Percentiles rank a stretch among this genome's conserved stretches.
phyloP scores from a whole-genome alignment of 2,797 vertebrate genomes.

The Prionace glauca region DNA sequence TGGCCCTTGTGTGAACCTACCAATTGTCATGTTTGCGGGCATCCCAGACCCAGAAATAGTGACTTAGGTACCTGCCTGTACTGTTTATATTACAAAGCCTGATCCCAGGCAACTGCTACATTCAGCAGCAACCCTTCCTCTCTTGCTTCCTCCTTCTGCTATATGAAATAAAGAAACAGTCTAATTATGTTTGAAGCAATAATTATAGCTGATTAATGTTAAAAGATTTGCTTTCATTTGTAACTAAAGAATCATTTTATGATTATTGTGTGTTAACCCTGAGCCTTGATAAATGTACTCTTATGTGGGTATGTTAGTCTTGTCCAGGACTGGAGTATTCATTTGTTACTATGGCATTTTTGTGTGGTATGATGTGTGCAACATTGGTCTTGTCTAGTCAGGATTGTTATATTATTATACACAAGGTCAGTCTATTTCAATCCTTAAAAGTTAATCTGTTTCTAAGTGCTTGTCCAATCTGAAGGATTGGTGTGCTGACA shows the following conservation, averaged over 20 bases:
- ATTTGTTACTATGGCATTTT: not conserved
- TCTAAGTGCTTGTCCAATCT: not conserved
- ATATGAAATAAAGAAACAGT: not conserved
- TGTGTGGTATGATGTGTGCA: not conserved
- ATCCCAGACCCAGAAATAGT: not conserved
- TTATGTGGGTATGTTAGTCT: not conserved
- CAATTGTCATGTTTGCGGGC: not conserved
- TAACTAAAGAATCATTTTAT: not conserved
- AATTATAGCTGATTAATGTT: not conserved
- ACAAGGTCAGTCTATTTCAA: not conserved
- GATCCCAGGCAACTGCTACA: not conserved
- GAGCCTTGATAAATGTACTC: not conserved
- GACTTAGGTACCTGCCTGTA: not conserved
- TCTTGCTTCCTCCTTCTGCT: not conserved
- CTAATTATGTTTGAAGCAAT: not conserved
- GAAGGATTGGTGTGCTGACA: not conserved
- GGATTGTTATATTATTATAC: not conserved
- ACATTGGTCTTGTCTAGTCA: not conserved
- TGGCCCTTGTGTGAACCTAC: not conserved
- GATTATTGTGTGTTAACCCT: not conserved
- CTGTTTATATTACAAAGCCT: not conserved
- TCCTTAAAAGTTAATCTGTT: slow-evolving; percentile 7
- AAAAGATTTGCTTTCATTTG: not conserved
- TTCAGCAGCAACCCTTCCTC: not conserved
- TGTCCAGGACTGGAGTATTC: not conserved